phyloP scores from a whole-genome alignment of 2,888 invertebrate genomes.

The Prenolepis imparis region DNA sequence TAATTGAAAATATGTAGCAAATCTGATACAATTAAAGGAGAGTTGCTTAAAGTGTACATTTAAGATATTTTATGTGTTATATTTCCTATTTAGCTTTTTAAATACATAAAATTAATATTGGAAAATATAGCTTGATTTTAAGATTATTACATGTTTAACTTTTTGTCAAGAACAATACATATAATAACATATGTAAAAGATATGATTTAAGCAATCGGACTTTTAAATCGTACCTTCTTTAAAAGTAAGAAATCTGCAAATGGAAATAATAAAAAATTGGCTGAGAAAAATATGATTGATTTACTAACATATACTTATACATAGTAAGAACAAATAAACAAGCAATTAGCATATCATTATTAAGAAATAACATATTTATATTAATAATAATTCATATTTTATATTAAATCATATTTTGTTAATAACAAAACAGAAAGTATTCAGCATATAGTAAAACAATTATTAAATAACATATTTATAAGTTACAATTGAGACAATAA shows the following conservation, averaged over 20 bases:
- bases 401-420: too few species aligned
- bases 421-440: too few species aligned
- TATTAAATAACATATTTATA: too few species aligned
- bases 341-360: neutral
- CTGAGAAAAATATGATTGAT: neutral
- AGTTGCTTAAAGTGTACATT: conserved; percentile 1
- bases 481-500: too few species aligned
- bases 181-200: neutral
- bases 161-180: neutral
- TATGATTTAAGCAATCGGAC: neutral
- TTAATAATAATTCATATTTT: too few species aligned
- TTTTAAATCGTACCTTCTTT: neutral
- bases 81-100: neutral
- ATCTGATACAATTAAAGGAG: too few species aligned
- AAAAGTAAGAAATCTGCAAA: neutral
- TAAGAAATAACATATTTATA: too few species aligned
- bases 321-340: neutral
- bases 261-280: neutral
- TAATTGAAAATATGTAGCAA: too few species aligned
- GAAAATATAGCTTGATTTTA: neutral
- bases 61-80: neutral
- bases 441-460: too few species aligned
- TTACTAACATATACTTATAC: neutral
- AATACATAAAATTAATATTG: neutral
- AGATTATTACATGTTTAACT: neutral